Evolutionary conservation across 2,113 vertebrate genomes (phyloP).

Genomic region (Aptenodytes forsteri): DNA sequence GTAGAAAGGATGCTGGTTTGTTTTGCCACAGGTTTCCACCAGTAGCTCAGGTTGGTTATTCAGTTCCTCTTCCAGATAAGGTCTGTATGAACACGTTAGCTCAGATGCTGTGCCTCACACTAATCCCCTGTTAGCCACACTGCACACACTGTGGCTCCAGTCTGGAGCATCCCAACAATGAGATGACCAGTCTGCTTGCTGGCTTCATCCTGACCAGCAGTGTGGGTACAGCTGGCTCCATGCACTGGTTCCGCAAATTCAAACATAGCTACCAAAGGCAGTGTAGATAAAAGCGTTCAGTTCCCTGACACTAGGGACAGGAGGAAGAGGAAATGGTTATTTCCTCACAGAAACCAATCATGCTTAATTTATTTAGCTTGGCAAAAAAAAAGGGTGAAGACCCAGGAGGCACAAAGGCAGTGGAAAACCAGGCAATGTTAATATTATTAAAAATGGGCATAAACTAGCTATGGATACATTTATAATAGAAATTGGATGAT

Average conservation of each 20-base stretch:
- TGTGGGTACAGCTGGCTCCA: background rate
- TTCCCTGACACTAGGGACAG: background rate
- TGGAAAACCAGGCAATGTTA: background rate
- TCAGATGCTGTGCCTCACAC: background rate
- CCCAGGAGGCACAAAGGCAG: background rate
- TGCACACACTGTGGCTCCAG: background rate
- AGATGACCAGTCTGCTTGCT: background rate
- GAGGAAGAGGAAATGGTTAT: background rate
- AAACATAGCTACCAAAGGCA: background rate
- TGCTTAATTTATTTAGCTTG: background rate
- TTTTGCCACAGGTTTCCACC: background rate
- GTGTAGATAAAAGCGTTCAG: rapidly evolving
- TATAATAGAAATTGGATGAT: background rate
- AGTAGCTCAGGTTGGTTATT: background rate
- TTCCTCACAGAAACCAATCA: background rate
- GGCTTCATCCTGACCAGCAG: background rate
- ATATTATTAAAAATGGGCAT: background rate
- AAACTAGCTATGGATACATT: background rate
- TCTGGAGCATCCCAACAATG: background rate
- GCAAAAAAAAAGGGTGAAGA: background rate
- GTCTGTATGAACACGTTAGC: background rate
- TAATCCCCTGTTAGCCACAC: background rate
- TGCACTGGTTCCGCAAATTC: background rate
- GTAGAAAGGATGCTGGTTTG: background rate
- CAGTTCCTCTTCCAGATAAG: background rate